These are phyloP conservation scores for Drosophila hydei DNA, from an alignment of 1,140 invertebrate genomes.

Conservation along the genomic window DNA sequence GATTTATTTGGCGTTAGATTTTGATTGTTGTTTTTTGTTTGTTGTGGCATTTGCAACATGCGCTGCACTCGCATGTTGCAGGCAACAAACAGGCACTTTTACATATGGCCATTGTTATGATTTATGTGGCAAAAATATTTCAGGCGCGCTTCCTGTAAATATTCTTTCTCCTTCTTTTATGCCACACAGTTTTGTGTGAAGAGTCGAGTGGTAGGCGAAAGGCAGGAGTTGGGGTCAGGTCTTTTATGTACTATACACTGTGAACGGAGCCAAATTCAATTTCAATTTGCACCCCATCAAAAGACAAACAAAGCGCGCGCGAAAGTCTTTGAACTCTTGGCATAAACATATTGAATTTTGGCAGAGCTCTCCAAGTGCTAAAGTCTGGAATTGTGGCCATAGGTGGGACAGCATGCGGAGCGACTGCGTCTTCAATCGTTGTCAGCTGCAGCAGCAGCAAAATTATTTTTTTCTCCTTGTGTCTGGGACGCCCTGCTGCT, in stretches of 20 bases:
- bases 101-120: conserved; percentile 79
- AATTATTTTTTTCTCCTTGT: conserved; percentile 38
- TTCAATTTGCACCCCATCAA: conserved; percentile 81
- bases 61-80: conserved; percentile 16
- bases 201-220: not conserved
- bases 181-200: conserved; percentile 36
- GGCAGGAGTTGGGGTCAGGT: not conserved
- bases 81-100: conserved; percentile 55
- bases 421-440: conserved; percentile 40
- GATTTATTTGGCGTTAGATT: conserved; percentile 75
- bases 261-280: conserved; percentile 55
- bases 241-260: not conserved
- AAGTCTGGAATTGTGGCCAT: conserved; percentile 20
- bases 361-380: conserved; percentile 20
- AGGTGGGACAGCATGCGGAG: conserved; percentile 64
- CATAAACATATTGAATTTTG: conserved; percentile 72
- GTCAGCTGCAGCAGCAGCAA: conserved; percentile 58
- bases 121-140: conserved; percentile 79
- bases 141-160: conserved; percentile 70
- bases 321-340: conserved; percentile 77
- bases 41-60: conserved; percentile 42
- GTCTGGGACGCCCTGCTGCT: conserved; percentile 5
- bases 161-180: conserved; percentile 57
- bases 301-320: conserved; percentile 63
- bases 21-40: conserved; percentile 67